phyloP scores from a whole-genome alignment of 2,888 invertebrate genomes.

The Notocelia uddmanniana region DNA sequence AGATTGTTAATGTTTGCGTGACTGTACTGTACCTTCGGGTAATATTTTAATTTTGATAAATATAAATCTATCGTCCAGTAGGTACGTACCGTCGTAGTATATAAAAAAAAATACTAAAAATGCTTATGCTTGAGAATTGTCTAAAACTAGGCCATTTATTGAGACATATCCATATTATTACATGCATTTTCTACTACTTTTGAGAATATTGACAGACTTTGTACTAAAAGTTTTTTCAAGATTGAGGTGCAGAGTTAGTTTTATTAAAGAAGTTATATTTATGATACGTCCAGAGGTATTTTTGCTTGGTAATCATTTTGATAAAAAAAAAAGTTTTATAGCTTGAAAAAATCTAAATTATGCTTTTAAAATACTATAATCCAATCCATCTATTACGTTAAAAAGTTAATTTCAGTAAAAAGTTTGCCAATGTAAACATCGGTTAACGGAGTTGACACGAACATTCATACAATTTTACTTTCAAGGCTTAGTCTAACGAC shows the following conservation, averaged over 20 bases:
- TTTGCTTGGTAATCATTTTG: neutral
- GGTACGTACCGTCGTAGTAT: too few relatives aligned
- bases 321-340: too few relatives aligned
- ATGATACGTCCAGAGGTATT: too few relatives aligned
- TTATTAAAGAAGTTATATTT: too few relatives aligned
- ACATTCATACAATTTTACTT: slow-evolving; percentile 31
- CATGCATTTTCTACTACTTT: slow-evolving; percentile 33
- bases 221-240: slow-evolving; percentile 1
- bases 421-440: slow-evolving; percentile 57
- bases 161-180: slow-evolving; percentile 40
- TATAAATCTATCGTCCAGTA: too few relatives aligned
- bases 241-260: too few relatives aligned
- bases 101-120: neutral
- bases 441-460: slow-evolving; percentile 57
- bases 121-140: slow-evolving; percentile 5
- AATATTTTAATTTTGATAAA: neutral
- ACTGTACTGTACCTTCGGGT: neutral
- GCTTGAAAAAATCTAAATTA: too few relatives aligned
- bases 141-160: neutral
- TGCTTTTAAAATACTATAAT: too few relatives aligned
- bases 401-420: slow-evolving; percentile 55
- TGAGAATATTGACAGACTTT: slow-evolving; percentile 30
- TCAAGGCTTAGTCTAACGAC: too few relatives aligned
- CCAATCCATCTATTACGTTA: too few relatives aligned
- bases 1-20: neutral